Evolutionary conservation across 1,140 invertebrate genomes (phyloP).

Genomic region (Euglossa dilemma): DNA sequence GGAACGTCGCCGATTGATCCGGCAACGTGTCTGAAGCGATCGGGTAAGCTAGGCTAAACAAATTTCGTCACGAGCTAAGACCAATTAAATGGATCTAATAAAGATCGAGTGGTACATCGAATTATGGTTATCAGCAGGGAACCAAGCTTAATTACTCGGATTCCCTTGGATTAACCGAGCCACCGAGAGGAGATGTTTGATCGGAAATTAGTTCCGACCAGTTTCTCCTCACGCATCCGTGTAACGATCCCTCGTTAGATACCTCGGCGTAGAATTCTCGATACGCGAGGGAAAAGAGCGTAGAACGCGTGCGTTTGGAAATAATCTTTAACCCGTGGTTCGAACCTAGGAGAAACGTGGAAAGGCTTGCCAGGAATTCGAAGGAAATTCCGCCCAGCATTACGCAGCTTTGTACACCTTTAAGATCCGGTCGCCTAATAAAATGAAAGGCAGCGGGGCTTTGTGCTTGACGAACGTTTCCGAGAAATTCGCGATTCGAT

Average conservation of each 20-base stretch:
- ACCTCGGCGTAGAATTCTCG: neutral
- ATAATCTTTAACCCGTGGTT: neutral
- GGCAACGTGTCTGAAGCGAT: neutral
- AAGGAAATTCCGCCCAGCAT: neutral
- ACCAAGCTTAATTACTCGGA: slow-evolving; percentile 23
- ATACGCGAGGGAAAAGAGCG: neutral
- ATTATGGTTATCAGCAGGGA: slow-evolving; percentile 29
- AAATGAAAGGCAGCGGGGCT: slow-evolving; percentile 18
- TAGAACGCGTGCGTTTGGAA: neutral
- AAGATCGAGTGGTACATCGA: slow-evolving; percentile 9
- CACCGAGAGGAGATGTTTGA: neutral
- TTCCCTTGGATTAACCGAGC: neutral
- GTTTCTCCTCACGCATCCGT: neutral
- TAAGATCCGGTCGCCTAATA: slow-evolving; percentile 3
- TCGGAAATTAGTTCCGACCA: slow-evolving; percentile 5
- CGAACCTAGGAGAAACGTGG: neutral
- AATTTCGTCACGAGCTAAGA: neutral
- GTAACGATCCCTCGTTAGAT: neutral
- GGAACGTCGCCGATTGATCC: neutral
- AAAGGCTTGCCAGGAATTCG: neutral
- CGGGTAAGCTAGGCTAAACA: neutral
- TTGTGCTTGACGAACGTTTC: slow-evolving; percentile 11
- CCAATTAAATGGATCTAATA: slow-evolving; percentile 22
- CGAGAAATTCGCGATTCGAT: slow-evolving; percentile 25
- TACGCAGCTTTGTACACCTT: neutral